phyloP scores from a whole-genome alignment of 2,888 invertebrate genomes.

The Himalopsyche japonica region DNA sequence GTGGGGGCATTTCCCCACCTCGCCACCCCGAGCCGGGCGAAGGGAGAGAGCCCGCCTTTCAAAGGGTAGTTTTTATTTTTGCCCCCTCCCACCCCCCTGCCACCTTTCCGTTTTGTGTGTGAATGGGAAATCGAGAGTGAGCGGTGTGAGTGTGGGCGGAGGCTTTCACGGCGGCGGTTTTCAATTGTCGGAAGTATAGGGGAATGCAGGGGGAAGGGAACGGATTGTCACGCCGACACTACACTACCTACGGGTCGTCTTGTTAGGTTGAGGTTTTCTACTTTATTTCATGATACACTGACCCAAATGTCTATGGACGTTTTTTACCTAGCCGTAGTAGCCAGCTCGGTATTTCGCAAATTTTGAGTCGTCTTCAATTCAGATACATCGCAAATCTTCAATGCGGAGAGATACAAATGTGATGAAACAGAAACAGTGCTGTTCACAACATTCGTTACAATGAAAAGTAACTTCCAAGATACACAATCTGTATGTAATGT shows the following conservation, averaged over 20 bases:
- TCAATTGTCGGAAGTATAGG: not conserved
- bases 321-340: not conserved
- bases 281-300: not conserved
- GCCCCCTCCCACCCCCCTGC: constrained; percentile 16
- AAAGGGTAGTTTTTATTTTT: constrained; percentile 41
- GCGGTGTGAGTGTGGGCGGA: constrained; percentile 3
- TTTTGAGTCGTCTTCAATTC: not conserved
- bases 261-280: not conserved
- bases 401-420: no score
- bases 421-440: no score
- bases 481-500: no score
- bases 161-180: constrained; percentile 7
- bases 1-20: constrained; percentile 59
- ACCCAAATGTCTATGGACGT: not conserved
- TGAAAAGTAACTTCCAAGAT: no score
- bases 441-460: no score
- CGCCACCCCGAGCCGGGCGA: constrained; percentile 45
- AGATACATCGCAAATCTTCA: no score
- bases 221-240: not conserved
- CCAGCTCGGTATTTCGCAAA: not conserved
- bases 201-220: not conserved
- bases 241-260: not conserved
- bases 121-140: constrained; percentile 37
- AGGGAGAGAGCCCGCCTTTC: constrained; percentile 42
- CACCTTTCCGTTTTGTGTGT: constrained; percentile 36